Evolutionary conservation across 1,140 invertebrate genomes (phyloP).

Genomic region (Drosophila sp.): DNA sequence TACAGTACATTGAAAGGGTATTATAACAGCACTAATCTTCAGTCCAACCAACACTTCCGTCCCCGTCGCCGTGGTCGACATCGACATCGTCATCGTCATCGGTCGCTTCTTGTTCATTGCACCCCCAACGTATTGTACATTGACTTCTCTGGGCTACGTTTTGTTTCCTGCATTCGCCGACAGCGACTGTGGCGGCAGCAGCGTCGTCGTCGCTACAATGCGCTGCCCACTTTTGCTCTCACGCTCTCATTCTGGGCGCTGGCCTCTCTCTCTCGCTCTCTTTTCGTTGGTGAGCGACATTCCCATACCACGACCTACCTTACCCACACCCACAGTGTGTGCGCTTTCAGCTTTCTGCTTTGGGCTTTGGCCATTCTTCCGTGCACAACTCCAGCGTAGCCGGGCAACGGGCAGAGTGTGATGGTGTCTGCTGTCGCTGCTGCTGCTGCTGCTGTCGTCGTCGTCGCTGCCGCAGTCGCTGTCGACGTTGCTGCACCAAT

Average conservation of each 20-base stretch:
- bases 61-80: slow-evolving; percentile 1
- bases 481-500: slow-evolving; percentile 47
- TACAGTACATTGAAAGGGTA: slow-evolving; percentile 16
- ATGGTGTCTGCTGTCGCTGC: slow-evolving; percentile 31
- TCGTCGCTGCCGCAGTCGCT: slow-evolving; percentile 18
- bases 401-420: slow-evolving; percentile 14
- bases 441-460: slow-evolving; percentile 21
- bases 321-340: slow-evolving; percentile 82
- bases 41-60: slow-evolving; percentile 48
- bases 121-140: slow-evolving; percentile 80
- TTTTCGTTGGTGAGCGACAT: slow-evolving; percentile 40
- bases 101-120: slow-evolving; percentile 63
- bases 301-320: slow-evolving; percentile 83
- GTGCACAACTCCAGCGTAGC: slow-evolving; percentile 74
- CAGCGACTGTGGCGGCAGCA: slow-evolving; percentile 28
- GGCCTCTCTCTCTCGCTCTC: slow-evolving; percentile 18
- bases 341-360: slow-evolving; percentile 58
- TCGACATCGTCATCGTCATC: slow-evolving; percentile 12
- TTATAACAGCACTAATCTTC: slow-evolving; percentile 55
- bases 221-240: slow-evolving; percentile 23
- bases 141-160: slow-evolving; percentile 82
- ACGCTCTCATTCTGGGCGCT: slow-evolving; percentile 15
- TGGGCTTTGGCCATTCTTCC: slow-evolving; percentile 53
- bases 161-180: slow-evolving; percentile 79
- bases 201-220: slow-evolving; percentile 17